Evolutionary conservation across 2,797 vertebrate genomes (phyloP), one percentile per base, ranked within the genome.

Genomic region (Xerus rutilus): DNA sequence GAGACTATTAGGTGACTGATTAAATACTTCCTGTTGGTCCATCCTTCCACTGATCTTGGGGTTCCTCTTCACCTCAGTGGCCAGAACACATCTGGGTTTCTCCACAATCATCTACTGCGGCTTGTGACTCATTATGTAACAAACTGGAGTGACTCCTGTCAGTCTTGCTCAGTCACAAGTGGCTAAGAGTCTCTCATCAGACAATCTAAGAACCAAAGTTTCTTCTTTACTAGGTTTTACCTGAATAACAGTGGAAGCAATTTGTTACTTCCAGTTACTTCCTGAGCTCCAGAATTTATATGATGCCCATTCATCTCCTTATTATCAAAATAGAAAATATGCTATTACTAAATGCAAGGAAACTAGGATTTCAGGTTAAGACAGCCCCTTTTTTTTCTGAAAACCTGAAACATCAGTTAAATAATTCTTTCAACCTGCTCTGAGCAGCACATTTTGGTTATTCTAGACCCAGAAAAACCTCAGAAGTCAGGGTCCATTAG

Each of bases 391-490:
- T 86, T 62, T 82, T 86, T 39, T 39, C 39, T 9, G 4, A 49
- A 86, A 69, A 59, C 86, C 73, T 89, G 32, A 78, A 65, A 81
- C 43, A 89, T 62, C 45, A 67, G 45, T n/a, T 4, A 28, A 82
- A 59, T n/a, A 7, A 52, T 21, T 84, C 69, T 93, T 76, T 35
- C 57, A n/a, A 45, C 47, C 23, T 49, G 32, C 28, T 84, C 47
- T 65, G 86, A 82, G 62, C 49, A 78, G 73, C 76, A 88, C 8
- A 25, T 59, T 79, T 89, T 78, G 70, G 70, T 93, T 78, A 82
- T 45, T 90, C 57, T 32, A 87, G 62, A 87, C 30, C 23, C 67
- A 89, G 86, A 82, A 95, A 93, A 94, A n/a, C 49, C 86, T 96
- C 81, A 45, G 73, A 84, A 93, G 67, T 89, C 95, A 78, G 65